phyloP scores from a whole-genome alignment of 1,140 invertebrate species.

The Drosophila erecta region DNA sequence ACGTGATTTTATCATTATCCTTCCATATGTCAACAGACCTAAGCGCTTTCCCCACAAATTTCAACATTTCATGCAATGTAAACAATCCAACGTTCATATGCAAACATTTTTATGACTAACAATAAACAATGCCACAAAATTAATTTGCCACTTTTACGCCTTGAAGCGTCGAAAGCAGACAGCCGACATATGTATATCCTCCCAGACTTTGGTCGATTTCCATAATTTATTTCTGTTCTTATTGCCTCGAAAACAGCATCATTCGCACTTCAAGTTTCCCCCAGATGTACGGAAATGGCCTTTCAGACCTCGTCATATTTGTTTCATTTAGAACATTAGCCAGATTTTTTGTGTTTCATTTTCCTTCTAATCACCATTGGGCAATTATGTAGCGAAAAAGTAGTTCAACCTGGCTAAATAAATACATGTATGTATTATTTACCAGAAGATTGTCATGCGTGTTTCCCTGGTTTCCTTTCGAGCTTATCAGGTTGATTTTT shows the following conservation, averaged over 20 bases:
- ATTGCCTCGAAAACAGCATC: conserved; percentile 49
- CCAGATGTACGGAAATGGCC: conserved; percentile 61
- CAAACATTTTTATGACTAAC: conserved; percentile 74
- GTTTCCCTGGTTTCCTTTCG: conserved; percentile 17
- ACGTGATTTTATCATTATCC: conserved; percentile 22
- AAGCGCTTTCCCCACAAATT: background rate
- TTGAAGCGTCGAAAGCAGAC: conserved; percentile 23
- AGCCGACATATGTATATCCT: conserved; percentile 41
- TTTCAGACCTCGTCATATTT: conserved; percentile 75
- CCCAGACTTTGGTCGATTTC: conserved; percentile 22
- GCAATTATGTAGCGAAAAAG: conserved; percentile 40
- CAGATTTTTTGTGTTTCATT: conserved; percentile 49
- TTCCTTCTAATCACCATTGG: conserved; percentile 11
- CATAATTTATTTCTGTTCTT: conserved; percentile 70
- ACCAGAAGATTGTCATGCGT: background rate
- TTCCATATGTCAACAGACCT: conserved; percentile 45
- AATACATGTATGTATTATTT: background rate
- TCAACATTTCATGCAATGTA: conserved; percentile 26
- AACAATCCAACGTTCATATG: conserved; percentile 63
- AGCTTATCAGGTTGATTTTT: conserved; percentile 65
- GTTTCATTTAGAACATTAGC: conserved; percentile 77
- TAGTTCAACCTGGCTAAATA: conserved; percentile 59
- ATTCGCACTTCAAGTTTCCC: conserved; percentile 54
- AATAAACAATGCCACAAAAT: conserved; percentile 63
- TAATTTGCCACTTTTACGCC: conserved; percentile 50